Percentiles rank a stretch among this genome's conserved stretches.
phyloP scores from a whole-genome alignment of 2,113 vertebrate species.

The Parus major region DNA sequence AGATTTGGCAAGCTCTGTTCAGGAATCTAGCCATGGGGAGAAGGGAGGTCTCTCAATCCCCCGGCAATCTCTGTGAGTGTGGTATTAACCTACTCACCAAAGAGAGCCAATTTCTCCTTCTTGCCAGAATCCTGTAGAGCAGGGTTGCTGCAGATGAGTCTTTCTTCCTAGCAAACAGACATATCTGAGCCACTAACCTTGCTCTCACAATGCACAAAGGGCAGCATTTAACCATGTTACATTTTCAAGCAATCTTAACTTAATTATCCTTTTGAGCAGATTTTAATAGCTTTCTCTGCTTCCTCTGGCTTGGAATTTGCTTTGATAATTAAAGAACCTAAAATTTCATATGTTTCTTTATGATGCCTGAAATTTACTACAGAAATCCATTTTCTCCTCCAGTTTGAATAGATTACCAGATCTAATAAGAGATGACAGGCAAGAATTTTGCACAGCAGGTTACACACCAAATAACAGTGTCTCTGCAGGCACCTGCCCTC shows the following conservation, averaged over 20 bases:
- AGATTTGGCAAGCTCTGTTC: background rate
- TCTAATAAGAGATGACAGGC: background rate
- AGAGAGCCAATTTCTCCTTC: background rate
- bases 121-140: background rate
- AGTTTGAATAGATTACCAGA: background rate
- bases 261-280: background rate
- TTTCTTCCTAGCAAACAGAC: background rate
- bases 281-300: background rate
- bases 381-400: background rate
- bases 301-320: background rate
- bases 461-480: background rate
- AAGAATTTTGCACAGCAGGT: background rate
- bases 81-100: background rate
- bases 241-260: background rate
- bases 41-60: background rate
- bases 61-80: rapidly evolving
- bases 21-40: background rate
- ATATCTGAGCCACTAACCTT: background rate
- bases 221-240: background rate
- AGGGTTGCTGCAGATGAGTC: background rate
- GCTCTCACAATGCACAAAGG: background rate
- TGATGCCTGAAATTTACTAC: background rate
- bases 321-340: background rate
- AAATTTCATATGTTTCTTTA: background rate
- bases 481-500: background rate